Evolutionary conservation across 2,888 invertebrate genomes (phyloP), one percentile per base, ranked within the genome.

Genomic region (Nomada hirtipes): DNA sequence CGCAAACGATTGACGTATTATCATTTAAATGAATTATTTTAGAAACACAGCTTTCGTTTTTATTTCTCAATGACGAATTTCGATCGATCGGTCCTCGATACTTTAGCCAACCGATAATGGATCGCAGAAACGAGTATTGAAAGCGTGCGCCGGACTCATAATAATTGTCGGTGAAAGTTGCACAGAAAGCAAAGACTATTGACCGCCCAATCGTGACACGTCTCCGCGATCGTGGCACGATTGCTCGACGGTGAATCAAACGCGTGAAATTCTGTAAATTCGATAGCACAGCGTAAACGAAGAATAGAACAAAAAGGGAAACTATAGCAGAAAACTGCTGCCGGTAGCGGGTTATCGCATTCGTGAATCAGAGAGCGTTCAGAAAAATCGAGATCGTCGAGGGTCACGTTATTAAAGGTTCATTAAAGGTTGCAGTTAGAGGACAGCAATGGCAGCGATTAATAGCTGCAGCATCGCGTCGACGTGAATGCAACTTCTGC

Each of bases 141-240:
- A 61, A 42, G 20, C 2, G 4, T 2, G 15, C 23, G 2, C 3
- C 11, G 9, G 26, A 53, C 3, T 3, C 18, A 11, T 18, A 2
- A 36, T 57, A 11, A 57, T 64, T 64, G 50, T 36, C 47, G 15
- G 18, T 7, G n/a, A 29, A 47, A 70, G 4, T 20, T 7, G 4
- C 2, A 18, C 50, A n/a, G 4, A 42, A 59, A n/a, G 18, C 44
- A 36, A 20, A 71, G 13, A 23, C 20, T 23, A n/a, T 53, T 18
- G 20, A 63, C 60, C 77, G 53, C 55, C 15, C 65, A 76, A 83
- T 84, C 85, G 74, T 82, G 84, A n/a, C 80, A 57, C 78, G 85
- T 88, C 87, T 88, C 88, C 84, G 88, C 85, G 70, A 63, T 44
- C 80, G 87, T 77, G 83, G 26, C 87, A 76, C 71, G 87, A 87